These are phyloP conservation scores for Diloba caeruleocephala DNA, from an alignment of 2,888 invertebrate species.

Conservation along the genomic window DNA sequence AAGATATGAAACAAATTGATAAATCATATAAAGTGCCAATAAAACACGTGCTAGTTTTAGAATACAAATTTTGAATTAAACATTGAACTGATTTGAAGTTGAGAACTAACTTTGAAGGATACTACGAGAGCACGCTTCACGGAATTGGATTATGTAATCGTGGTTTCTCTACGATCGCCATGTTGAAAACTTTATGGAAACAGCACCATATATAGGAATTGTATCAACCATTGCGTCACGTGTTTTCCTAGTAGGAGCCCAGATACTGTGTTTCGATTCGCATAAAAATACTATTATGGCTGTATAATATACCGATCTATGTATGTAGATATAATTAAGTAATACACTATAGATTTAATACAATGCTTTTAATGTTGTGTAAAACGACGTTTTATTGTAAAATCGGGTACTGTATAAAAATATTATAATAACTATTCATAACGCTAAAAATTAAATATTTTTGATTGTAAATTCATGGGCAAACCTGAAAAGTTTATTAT, in stretches of 20 bases:
- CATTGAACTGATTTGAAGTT: conserved; percentile 8
- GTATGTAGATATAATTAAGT: conserved; percentile 41
- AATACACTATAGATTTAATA: conserved; percentile 35
- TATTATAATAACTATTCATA: too few species aligned
- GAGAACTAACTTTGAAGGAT: conserved; percentile 11
- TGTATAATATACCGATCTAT: conserved; percentile 37
- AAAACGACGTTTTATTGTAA: conserved; percentile 53
- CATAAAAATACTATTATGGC: conserved; percentile 27
- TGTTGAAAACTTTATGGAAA: conserved; percentile 20
- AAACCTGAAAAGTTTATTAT: conserved; percentile 79
- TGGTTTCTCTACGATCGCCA: conserved; percentile 8
- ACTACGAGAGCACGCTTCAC: conserved; percentile 14
- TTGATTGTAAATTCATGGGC: conserved; percentile 69
- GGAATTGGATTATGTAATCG: conserved; percentile 26
- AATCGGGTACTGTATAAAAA: conserved; percentile 44
- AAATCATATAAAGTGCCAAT: conserved; percentile 64
- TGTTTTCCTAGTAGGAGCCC: conserved; percentile 5
- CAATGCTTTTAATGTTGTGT: conserved; percentile 63
- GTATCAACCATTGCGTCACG: conserved; percentile 6
- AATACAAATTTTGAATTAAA: conserved; percentile 19
- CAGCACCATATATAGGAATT: conserved; percentile 27
- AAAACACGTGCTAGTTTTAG: conserved; percentile 38
- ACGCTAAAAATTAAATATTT: conserved; percentile 55
- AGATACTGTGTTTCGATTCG: conserved; percentile 7
- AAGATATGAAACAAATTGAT: conserved; percentile 37